Evolutionary conservation across 2,113 vertebrate species (phyloP), one percentile per base, ranked within the genome.

Genomic region (Saguinus midas): DNA sequence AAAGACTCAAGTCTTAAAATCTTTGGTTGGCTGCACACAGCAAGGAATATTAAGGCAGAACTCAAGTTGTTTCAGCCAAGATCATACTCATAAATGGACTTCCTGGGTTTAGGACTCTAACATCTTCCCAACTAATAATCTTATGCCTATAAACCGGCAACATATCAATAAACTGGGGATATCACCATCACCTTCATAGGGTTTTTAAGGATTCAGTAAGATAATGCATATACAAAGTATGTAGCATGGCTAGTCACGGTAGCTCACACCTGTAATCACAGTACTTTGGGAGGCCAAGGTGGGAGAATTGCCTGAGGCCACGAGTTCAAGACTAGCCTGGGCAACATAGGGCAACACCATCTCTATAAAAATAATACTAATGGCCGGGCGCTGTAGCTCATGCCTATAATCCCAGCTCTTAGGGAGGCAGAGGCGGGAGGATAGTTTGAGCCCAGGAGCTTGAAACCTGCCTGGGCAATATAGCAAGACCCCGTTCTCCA

Each of bases 71-170:
- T 93, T 94, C 21, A 82, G n/a, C 23, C 40, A 87, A 85, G 72
- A 93, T 58, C 20, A 94, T 83, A 27, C n/a, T 96, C 32, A 76
- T 45, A 84, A 92, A 92, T 64, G 89, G 52, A 89, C 90, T 93
- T 96, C 66, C 55, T 86, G 11, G 57, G 50, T 93, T 85, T 17
- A 91, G 50, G 48, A 75, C 14, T 48, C 57, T 61, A 85, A 14
- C 37, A 80, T 66, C 32, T 80, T 84, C 79, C 40, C 6, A 16
- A 81, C 5, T 20, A 86, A 52, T 96, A 96, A 91, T 58, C 32
- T 68, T 73, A 57, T 58, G 81, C n/a, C 16, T 87, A 25, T 81
- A 97, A 95, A 88, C 35, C 55, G 72, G 7, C 37, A 94, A 40
- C 32, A 58, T 64, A 89, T 50, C 57, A 94, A 86, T 93, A 96